Percentiles rank a stretch among this genome's conserved stretches.
Conservation (phyloP, 2,113 vertebrate species). For the Amblyornis subalaris region DNA sequence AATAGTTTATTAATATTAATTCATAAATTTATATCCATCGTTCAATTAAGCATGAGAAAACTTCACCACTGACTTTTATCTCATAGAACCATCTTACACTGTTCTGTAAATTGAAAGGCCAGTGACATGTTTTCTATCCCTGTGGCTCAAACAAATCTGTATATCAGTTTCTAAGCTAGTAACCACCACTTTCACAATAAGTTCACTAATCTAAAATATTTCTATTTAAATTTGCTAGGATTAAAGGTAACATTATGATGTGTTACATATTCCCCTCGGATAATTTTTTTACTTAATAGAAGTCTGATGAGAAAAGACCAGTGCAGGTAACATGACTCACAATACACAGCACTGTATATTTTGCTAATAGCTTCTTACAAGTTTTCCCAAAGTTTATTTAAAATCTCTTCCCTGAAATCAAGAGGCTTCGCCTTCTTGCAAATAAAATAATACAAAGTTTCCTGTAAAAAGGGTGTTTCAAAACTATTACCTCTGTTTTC, state of each 20-base stretch:
- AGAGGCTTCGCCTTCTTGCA: not conserved
- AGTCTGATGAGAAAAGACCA: not conserved
- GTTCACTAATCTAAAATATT: not conserved
- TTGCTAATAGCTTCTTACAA: not conserved
- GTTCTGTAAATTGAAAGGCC: not conserved
- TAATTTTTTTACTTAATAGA: not conserved
- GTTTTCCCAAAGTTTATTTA: not conserved
- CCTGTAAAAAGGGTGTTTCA: not conserved
- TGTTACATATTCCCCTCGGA: not conserved
- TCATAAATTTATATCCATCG: not conserved
- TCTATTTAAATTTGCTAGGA: not conserved
- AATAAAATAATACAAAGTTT: not conserved
- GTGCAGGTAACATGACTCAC: not conserved
- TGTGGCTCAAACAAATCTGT: not conserved
- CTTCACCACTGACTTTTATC: not conserved
- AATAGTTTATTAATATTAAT: slow-evolving; percentile 29
- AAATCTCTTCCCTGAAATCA: not conserved
- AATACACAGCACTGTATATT: not conserved
- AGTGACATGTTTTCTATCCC: not conserved
- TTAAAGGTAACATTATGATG: not conserved
- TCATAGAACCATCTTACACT: not conserved
- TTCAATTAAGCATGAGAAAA: not conserved
- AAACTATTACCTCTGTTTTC: not conserved
- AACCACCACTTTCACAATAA: not conserved
- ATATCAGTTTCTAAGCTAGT: not conserved